Evolutionary conservation across 2,888 invertebrate genomes (phyloP).

Genomic region (Panopea generosa): DNA sequence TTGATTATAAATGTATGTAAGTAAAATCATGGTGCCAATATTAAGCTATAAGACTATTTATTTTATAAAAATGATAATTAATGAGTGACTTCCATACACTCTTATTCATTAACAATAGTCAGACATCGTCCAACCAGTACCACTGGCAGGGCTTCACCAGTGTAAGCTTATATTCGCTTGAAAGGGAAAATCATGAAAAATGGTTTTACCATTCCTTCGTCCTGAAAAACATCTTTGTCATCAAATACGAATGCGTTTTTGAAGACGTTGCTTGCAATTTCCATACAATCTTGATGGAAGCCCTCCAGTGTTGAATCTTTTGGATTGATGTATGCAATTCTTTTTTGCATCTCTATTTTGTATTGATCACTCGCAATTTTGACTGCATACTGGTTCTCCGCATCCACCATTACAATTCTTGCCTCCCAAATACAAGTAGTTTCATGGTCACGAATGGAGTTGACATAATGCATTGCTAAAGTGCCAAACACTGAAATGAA

Average conservation of each 20-base stretch:
- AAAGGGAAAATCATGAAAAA: too few species aligned
- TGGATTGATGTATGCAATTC: conserved; percentile 2
- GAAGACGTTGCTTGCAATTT: background rate
- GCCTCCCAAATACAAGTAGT: conserved; percentile 1
- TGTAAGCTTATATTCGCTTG: too few species aligned
- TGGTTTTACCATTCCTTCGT: background rate
- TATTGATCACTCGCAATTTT: background rate
- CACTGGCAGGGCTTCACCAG: too few species aligned
- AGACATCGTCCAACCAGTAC: too few species aligned
- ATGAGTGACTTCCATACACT: too few species aligned
- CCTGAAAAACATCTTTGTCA: conserved; percentile 3
- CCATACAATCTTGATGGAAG: conserved; percentile 5
- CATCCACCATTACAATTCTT: background rate
- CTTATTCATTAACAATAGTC: too few species aligned
- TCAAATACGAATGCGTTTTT: conserved; percentile 5
- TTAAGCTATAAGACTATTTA: too few species aligned
- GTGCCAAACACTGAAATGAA: conserved; percentile 6
- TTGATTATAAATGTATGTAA: too few species aligned
- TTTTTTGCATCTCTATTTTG: conserved; percentile 7
- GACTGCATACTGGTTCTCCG: conserved; percentile 6
- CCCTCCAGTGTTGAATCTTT: conserved; percentile 2
- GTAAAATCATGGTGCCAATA: too few species aligned
- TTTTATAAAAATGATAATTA: too few species aligned
- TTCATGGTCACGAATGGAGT: background rate
- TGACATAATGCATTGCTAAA: conserved; percentile 3